Base-by-base conservation (phyloP, 2,113 vertebrate genomes). In the Neotragus pygmaeus region DNA sequence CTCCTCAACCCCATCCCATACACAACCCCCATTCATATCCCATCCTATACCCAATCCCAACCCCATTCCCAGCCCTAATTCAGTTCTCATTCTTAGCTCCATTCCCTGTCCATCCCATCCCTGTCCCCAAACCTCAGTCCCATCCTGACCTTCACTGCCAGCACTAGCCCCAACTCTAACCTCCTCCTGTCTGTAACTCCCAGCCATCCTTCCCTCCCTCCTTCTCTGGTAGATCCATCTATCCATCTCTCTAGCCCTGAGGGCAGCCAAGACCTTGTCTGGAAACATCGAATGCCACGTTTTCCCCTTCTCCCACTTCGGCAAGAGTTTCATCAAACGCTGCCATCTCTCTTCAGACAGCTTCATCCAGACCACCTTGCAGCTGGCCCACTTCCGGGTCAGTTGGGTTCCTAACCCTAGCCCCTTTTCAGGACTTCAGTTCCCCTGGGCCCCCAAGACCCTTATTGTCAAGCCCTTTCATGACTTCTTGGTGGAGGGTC, bases 361-460 rank as follows among this genome's bases (percentile, higher is more conserved):
- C 91, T 99, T 99, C 96, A 89, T 98, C 87, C 98, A 99, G 90
- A 90, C 97, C 14, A 98, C 96, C 75, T 92, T 99, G 60, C 98
- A 99, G 88, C 97, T 99, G 87, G 98, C 98, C n/a, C 94, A 98
- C 88, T 99, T 98, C 91, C 96, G 98, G 98, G 98, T 99, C 96
- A 96, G 98, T 91, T 12, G 55, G 25, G 3, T 7, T 62, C 66
- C 51, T 5, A 1, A 5, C n/a, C 27, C 36, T 33, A 16, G 15
- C 19, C 66, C 70, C 30, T 33, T 62, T n/a, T n/a, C 33, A 43
- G 58, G 66, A 55, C 14, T 27, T 51, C 12, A 1, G 21, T 16
- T 25, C 25, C n/a, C 36, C 30, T 12, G 25, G 49, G 12, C 7
- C 45, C 84, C 70, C 64, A 12, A 12, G 33, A 43, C 77, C 66